These are phyloP conservation scores for Seira musarum DNA, from an alignment of 2,888 invertebrate species.

Conservation along the genomic window DNA sequence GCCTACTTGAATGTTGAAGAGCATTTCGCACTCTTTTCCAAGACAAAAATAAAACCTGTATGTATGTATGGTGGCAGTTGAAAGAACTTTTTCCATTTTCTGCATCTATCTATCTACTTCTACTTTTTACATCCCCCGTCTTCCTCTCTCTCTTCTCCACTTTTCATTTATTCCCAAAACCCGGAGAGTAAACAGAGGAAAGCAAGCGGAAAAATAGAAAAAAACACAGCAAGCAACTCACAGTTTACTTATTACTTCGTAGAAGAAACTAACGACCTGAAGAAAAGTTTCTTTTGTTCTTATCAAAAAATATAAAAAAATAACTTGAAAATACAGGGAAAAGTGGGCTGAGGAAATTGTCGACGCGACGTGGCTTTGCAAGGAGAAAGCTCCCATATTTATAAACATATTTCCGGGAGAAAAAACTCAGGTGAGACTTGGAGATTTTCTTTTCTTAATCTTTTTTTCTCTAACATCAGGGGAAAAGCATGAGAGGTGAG, in stretches of 20 bases:
- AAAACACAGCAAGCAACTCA: neutral
- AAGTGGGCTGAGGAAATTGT: neutral
- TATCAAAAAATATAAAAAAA: neutral
- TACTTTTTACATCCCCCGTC: neutral
- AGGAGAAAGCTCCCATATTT: constrained; percentile 4
- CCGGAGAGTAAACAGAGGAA: neutral
- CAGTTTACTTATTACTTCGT: neutral
- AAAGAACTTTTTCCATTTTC: too few species aligned
- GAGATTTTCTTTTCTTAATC: neutral
- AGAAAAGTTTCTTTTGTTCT: neutral
- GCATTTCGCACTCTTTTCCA: neutral
- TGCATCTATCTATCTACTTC: too few species aligned
- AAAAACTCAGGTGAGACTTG: constrained; percentile 19
- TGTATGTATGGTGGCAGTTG: too few species aligned
- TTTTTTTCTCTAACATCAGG: neutral
- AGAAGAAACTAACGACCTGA: neutral
- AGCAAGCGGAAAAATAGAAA: neutral
- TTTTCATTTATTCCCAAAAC: neutral
- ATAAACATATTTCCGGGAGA: constrained; percentile 26
- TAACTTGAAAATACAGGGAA: too few species aligned
- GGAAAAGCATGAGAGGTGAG: too few species aligned
- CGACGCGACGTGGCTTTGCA: too few species aligned
- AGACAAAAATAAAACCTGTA: neutral
- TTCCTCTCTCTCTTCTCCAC: neutral
- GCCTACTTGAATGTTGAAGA: neutral